These are phyloP conservation scores for Cosmorhoe ocellata DNA, from an alignment of 2,888 invertebrate species.

Conservation along the genomic window DNA sequence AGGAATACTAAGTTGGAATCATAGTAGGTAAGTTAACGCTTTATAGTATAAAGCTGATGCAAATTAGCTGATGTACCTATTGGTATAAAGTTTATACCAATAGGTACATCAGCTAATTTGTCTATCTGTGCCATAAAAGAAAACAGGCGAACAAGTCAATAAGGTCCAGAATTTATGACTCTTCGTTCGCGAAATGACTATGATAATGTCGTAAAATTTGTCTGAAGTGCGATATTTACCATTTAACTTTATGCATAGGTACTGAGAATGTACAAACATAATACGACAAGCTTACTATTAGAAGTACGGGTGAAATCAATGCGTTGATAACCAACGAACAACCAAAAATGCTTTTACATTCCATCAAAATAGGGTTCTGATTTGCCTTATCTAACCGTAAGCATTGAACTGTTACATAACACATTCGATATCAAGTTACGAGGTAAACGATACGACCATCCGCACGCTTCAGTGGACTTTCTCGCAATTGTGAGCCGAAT, in stretches of 20 bases:
- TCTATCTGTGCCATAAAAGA: slow-evolving; percentile 3
- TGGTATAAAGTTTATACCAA: no score
- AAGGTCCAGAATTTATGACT: slow-evolving; percentile 12
- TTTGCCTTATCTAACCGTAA: slow-evolving; percentile 47
- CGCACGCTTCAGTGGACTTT: slow-evolving; percentile 65
- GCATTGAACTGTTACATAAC: slow-evolving; percentile 65
- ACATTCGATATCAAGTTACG: slow-evolving; percentile 65
- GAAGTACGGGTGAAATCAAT: slow-evolving; percentile 48
- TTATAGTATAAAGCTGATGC: no score
- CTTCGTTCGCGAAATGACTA: slow-evolving; percentile 1
- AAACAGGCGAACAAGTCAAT: slow-evolving; percentile 2
- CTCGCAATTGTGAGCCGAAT: slow-evolving; percentile 43
- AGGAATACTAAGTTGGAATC: no score
- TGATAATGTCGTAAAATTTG: slow-evolving; percentile 1
- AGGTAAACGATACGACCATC: slow-evolving; percentile 73
- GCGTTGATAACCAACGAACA: slow-evolving; percentile 26
- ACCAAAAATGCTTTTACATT: slow-evolving; percentile 42
- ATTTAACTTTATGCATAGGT: slow-evolving; percentile 9
- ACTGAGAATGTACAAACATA: slow-evolving; percentile 38
- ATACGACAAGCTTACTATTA: slow-evolving; percentile 59
- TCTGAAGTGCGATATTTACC: slow-evolving; percentile 13
- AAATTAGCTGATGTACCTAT: slow-evolving; percentile 1
- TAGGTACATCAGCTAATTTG: slow-evolving; percentile 1
- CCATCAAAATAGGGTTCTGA: slow-evolving; percentile 43
- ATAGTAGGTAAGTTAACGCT: no score